Evolutionary conservation across 2,797 vertebrate genomes (phyloP).

Genomic region (Macropodus opercularis): DNA sequence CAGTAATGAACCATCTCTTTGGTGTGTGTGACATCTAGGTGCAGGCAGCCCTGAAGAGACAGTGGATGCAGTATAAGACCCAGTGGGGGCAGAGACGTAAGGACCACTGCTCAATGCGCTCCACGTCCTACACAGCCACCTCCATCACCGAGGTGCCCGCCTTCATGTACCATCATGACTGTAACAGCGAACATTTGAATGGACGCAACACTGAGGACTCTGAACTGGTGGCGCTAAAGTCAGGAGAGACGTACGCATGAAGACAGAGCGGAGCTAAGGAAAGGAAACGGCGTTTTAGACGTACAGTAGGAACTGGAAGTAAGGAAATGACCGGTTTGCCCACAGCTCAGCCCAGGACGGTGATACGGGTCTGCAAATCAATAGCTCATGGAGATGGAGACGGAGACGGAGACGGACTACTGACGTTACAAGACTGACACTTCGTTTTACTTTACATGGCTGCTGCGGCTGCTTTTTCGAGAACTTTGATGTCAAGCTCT

Average conservation of each 20-base stretch:
- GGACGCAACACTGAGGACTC: slow-evolving; percentile 81
- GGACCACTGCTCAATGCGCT: slow-evolving; percentile 87
- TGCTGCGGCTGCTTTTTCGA: slow-evolving; percentile 37
- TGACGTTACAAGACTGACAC: slow-evolving; percentile 22
- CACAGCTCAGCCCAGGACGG: slow-evolving; percentile 27
- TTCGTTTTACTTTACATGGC: slow-evolving; percentile 36
- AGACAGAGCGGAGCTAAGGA: not conserved
- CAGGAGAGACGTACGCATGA: slow-evolving; percentile 86
- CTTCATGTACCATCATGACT: slow-evolving; percentile 89
- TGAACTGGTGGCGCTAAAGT: slow-evolving; percentile 87
- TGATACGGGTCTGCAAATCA: slow-evolving; percentile 38
- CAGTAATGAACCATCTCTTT: not conserved
- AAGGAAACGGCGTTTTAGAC: slow-evolving; percentile 11
- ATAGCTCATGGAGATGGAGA: slow-evolving; percentile 22
- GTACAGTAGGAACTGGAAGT: slow-evolving; percentile 17
- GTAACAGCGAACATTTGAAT: slow-evolving; percentile 85
- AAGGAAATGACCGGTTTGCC: slow-evolving; percentile 8
- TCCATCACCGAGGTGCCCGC: slow-evolving; percentile 90
- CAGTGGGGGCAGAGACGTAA: slow-evolving; percentile 90
- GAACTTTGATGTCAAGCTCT: slow-evolving; percentile 59
- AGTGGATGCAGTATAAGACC: slow-evolving; percentile 91
- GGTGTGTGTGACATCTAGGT: slow-evolving; percentile 80
- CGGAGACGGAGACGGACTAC: slow-evolving; percentile 16
- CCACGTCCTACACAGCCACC: slow-evolving; percentile 90
- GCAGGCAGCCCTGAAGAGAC: slow-evolving; percentile 90